Evolutionary conservation across 2,888 invertebrate species (phyloP).

Genomic region (Caenorhabditis sp.): DNA sequence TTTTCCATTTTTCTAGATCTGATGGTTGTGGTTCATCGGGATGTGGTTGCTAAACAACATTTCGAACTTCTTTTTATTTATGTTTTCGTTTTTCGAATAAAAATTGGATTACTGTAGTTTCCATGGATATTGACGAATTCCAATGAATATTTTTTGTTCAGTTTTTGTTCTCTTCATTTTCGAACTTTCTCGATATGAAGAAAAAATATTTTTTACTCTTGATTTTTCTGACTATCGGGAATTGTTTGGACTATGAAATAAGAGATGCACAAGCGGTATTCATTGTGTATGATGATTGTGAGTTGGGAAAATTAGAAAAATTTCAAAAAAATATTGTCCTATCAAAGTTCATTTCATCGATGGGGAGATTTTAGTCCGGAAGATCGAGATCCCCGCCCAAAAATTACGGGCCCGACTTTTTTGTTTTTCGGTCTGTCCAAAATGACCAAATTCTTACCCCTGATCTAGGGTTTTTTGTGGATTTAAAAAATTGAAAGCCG

Average conservation of each 20-base stretch:
- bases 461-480: no score
- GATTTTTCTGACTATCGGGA: neutral
- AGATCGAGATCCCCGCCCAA: no score
- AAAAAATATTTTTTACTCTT: neutral
- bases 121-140: conserved; percentile 1
- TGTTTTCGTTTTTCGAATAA: neutral
- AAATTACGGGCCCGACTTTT: no score
- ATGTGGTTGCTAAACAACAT: conserved; percentile 14
- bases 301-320: neutral
- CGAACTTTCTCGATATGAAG: neutral
- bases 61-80: neutral
- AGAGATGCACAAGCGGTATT: neutral
- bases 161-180: neutral
- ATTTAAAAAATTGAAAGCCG: no score
- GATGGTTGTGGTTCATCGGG: conserved; percentile 8
- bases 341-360: no score
- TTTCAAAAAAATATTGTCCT: neutral
- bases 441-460: no score
- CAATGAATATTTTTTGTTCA: neutral
- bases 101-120: neutral
- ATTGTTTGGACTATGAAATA: neutral
- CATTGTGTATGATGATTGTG: neutral
- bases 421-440: no score
- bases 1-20: no score
- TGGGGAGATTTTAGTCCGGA: no score